Conservation (phyloP, 1,140 invertebrate genomes). For the Papilio helenus region DNA sequence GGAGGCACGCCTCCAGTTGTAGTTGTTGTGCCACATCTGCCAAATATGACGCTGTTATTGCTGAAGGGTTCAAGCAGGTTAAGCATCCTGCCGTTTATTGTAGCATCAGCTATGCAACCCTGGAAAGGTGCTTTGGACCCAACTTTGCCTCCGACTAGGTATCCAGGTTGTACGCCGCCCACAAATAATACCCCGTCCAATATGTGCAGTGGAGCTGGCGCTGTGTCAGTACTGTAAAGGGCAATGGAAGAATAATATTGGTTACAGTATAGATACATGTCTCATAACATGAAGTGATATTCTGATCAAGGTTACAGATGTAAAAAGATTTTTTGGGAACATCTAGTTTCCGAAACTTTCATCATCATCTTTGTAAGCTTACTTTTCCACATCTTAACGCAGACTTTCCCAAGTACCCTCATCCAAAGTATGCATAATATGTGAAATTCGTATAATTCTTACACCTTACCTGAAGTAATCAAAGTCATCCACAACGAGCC, state of each 20-base stretch:
- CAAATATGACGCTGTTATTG: constrained; percentile 69
- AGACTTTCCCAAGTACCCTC: too few relatives aligned
- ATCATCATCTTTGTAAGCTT: too few relatives aligned
- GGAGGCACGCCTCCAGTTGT: constrained; percentile 63
- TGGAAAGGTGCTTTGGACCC: constrained; percentile 84
- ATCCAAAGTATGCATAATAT: neutral
- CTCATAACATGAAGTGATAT: too few relatives aligned
- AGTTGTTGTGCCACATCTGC: constrained; percentile 66
- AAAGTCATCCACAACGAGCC: constrained; percentile 93
- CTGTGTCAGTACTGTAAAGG: constrained; percentile 78
- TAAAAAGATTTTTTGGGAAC: too few relatives aligned
- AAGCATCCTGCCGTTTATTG: constrained; percentile 90
- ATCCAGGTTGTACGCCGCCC: constrained; percentile 89
- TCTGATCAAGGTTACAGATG: too few relatives aligned
- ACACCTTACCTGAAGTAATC: constrained; percentile 84
- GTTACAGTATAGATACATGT: neutral
- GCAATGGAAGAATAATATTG: constrained; percentile 14
- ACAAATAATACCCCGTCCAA: constrained; percentile 89
- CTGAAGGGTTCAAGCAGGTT: constrained; percentile 85
- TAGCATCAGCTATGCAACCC: constrained; percentile 95
- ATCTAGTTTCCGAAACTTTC: too few relatives aligned
- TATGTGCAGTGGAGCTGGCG: constrained; percentile 85
- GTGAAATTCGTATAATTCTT: too few relatives aligned
- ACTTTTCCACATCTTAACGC: too few relatives aligned
- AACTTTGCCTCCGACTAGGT: constrained; percentile 72